These are phyloP conservation scores for Falco biarmicus DNA, from an alignment of 2,797 vertebrate species.

Conservation along the genomic window DNA sequence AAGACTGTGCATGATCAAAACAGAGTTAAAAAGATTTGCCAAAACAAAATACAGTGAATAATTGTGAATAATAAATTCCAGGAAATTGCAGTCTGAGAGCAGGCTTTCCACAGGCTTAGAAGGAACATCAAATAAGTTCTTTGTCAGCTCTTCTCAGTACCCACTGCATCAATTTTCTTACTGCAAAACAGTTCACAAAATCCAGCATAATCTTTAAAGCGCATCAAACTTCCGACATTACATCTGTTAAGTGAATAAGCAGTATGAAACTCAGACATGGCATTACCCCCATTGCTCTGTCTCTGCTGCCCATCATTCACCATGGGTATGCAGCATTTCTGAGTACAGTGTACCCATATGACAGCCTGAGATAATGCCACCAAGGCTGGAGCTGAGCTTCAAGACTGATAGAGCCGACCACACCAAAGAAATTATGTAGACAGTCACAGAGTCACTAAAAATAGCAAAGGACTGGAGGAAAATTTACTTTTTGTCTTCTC, in stretches of 20 bases:
- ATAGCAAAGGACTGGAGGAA: neutral
- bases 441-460: neutral
- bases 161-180: conserved; percentile 14
- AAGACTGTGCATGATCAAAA: conserved; percentile 54
- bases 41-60: conserved; percentile 66
- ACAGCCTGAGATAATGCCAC: neutral
- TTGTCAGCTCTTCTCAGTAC: conserved; percentile 38
- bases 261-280: neutral
- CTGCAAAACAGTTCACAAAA: conserved; percentile 16
- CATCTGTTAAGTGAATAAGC: neutral
- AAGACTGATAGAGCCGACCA: neutral
- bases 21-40: conserved; percentile 62
- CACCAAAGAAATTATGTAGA: neutral
- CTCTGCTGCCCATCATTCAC: neutral
- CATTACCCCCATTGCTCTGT: neutral
- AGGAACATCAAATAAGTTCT: conserved; percentile 56
- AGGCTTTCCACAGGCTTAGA: conserved; percentile 48
- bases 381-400: neutral
- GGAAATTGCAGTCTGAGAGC: conserved; percentile 46
- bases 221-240: neutral
- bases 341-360: neutral
- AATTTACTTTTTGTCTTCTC: conserved; percentile 7
- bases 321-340: neutral
- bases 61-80: conserved; percentile 61
- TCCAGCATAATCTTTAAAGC: conserved; percentile 31